phyloP scores from a whole-genome alignment of 2,797 vertebrate genomes.

The Xenentodon cancila region DNA sequence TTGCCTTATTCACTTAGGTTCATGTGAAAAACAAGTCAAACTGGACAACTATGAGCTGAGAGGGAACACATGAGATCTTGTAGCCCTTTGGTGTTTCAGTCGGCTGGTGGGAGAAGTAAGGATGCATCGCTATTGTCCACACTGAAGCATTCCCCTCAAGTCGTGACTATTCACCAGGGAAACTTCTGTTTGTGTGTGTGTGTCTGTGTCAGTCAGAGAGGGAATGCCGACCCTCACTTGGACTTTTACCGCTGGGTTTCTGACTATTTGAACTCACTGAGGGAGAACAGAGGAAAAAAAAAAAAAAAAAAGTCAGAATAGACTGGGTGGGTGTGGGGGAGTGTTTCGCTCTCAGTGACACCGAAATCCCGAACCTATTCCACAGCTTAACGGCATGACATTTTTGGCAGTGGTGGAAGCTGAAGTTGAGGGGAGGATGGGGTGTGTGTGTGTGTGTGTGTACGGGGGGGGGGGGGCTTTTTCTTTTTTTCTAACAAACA shows the following conservation, averaged over 20 bases:
- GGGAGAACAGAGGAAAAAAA: constrained; percentile 48
- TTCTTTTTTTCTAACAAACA: constrained; percentile 64
- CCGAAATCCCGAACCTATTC: constrained; percentile 32
- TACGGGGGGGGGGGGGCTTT: too few species aligned
- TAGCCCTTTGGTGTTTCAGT: constrained; percentile 39
- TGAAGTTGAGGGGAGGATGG: constrained; percentile 32
- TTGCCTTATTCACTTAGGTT: too few species aligned
- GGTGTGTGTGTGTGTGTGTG: constrained; percentile 10
- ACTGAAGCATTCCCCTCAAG: constrained; percentile 73
- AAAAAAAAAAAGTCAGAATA: constrained; percentile 57
- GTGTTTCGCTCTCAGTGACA: constrained; percentile 35
- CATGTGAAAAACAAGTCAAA: constrained; percentile 2
- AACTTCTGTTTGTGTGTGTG: constrained; percentile 54
- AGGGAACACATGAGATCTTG: constrained; percentile 19
- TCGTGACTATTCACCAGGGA: constrained; percentile 76
- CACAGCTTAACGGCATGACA: constrained; percentile 12
- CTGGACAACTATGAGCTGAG: neutral
- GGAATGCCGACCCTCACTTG: constrained; percentile 53
- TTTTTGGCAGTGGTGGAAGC: constrained; percentile 41
- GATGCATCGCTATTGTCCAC: constrained; percentile 73
- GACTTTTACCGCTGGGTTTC: constrained; percentile 57
- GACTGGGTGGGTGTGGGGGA: constrained; percentile 12
- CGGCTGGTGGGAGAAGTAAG: constrained; percentile 59
- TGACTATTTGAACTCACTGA: constrained; percentile 64
- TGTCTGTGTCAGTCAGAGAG: constrained; percentile 25